phyloP scores from a whole-genome alignment of 2,888 invertebrate species.

The Congeria kusceri region DNA sequence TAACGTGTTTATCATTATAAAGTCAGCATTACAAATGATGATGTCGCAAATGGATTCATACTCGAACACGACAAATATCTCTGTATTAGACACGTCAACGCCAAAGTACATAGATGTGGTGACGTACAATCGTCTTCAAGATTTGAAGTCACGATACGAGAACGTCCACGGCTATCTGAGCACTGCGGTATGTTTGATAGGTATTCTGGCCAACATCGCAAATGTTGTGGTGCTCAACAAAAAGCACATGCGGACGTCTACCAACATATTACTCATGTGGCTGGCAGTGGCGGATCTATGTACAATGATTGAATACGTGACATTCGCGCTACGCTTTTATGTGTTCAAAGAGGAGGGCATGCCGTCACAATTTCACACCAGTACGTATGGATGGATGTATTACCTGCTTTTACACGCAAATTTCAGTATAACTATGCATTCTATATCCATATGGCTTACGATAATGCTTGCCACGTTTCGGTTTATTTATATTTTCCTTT shows the following conservation, averaged over 20 bases:
- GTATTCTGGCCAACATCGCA: constrained; percentile 94
- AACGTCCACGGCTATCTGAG: constrained; percentile 93
- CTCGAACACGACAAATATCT: background rate
- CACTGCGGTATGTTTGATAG: constrained; percentile 94
- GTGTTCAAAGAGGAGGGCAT: constrained; percentile 76
- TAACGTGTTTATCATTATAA: too few species aligned
- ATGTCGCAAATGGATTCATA: background rate
- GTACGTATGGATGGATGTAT: constrained; percentile 84
- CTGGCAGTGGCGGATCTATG: constrained; percentile 94
- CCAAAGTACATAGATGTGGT: constrained; percentile 20
- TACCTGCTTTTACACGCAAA: constrained; percentile 91
- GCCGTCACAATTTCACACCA: constrained; percentile 67
- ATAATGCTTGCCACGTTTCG: constrained; percentile 97
- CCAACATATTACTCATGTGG: constrained; percentile 94
- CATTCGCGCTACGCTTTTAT: constrained; percentile 91
- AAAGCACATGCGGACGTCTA: constrained; percentile 95
- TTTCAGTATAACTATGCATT: constrained; percentile 94
- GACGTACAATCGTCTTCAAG: constrained; percentile 27
- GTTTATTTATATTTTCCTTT: constrained; percentile 90
- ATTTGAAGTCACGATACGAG: constrained; percentile 68
- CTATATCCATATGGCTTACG: constrained; percentile 96
- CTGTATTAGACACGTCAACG: background rate
- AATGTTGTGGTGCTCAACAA: constrained; percentile 96
- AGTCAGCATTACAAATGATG: too few species aligned
- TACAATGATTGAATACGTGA: constrained; percentile 96